Base-by-base conservation (phyloP, 2,113 vertebrate genomes). In the Madoqua kirkii region DNA sequence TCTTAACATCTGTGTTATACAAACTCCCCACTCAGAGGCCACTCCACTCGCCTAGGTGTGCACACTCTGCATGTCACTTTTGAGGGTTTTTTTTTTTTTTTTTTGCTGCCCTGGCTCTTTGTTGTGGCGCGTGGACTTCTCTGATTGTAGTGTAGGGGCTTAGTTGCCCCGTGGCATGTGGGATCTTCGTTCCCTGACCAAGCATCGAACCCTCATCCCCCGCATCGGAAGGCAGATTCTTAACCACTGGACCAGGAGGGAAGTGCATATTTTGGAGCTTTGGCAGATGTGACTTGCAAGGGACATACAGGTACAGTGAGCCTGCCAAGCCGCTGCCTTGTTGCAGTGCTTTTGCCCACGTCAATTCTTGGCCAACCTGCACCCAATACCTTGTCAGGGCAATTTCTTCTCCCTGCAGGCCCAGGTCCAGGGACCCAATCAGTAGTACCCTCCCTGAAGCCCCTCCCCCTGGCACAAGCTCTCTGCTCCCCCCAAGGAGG, bases 301-400 rank as follows among this genome's bases (percentile, higher is more conserved):
- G 17, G 15, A n/a, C 2, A 0, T 25, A 67, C n/a, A 48, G 62
- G 33, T 57, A 62, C 52, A 36, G 1, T 0, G 3, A 64, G 3
- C 29, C 12, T 1, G 33, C n/a, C 33, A 3, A 14, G 57, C 17
- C 7, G 11, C 16, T 3, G 50, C 52, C 60, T 74, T 0, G 4
- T 11, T 2, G 15, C 21, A n/a, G 36, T 0, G 6, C 40, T 60
- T 87, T 45, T 9, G 23, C 17, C n/a, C 16, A n/a, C 0, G 0
- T 27, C 12, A 10, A 1, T 29, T 31, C 59, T 12, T 19, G 27
- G 86, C 29, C 67, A 60, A n/a, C 25, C 78, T 62, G 52, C 1
- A 43, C 17, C 45, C 14, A 43, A 10, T 7, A 54, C 16, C 7
- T 52, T 15, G 6, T 10, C 6, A 19, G 54, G 64, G 29, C 78